A percentile compares a stretch with the other conserved stretches of the same genome.
Evolutionary conservation across 2,797 vertebrate genomes (phyloP).

Genomic region (Meriones psammophilus): DNA sequence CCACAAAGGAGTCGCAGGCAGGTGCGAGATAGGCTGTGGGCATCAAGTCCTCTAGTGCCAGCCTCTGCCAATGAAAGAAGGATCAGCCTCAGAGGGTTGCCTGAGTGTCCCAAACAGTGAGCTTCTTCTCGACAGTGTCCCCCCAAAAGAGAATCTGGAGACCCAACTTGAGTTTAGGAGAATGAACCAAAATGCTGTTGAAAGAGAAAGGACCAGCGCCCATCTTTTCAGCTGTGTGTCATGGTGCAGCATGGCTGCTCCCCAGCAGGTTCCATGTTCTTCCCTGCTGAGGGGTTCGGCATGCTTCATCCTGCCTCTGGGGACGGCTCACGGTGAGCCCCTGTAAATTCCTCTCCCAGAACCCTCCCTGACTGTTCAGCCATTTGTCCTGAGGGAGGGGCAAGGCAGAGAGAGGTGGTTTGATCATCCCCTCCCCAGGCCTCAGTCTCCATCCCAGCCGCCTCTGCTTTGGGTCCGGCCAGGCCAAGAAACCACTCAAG

Average conservation of each 20-base stretch:
- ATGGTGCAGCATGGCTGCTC: not conserved
- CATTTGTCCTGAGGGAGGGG: not conserved
- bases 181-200: not conserved
- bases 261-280: not conserved
- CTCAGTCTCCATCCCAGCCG: constrained; percentile 55
- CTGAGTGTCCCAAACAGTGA: not conserved
- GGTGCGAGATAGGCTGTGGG: not conserved
- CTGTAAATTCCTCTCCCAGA: not conserved
- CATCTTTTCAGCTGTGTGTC: not conserved
- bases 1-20: rapidly evolving
- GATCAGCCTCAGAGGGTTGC: rapidly evolving
- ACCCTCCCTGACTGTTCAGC: not conserved
- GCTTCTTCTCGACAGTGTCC: not conserved
- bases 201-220: not conserved
- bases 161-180: not conserved
- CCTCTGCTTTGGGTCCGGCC: constrained; percentile 38
- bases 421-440: not conserved
- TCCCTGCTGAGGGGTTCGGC: rapidly evolving
- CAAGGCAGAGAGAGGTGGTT: not conserved
- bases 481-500: constrained; percentile 76
- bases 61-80: not conserved
- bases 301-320: not conserved
- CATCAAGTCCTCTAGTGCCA: not conserved
- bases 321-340: not conserved
- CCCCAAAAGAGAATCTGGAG: not conserved